These are phyloP conservation scores for Drosophila tanythrix DNA, from an alignment of 2,888 invertebrate species.

Conservation along the genomic window DNA sequence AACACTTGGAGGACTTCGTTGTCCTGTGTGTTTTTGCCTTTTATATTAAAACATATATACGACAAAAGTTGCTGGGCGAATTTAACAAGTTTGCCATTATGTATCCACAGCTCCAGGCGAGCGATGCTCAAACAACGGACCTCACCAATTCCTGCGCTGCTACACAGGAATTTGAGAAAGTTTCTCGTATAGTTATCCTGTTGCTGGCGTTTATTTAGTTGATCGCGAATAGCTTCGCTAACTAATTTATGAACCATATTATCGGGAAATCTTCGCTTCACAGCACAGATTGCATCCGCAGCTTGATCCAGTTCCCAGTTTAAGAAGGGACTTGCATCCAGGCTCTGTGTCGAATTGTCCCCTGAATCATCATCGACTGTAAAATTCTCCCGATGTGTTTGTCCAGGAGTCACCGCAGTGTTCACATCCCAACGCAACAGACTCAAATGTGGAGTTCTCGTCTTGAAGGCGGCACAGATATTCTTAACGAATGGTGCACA, in stretches of 20 bases:
- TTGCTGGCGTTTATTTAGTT: constrained; percentile 92
- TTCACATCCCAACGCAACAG: constrained; percentile 73
- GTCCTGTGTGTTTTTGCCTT: constrained; percentile 88
- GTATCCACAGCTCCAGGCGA: constrained; percentile 96
- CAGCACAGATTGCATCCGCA: constrained; percentile 85
- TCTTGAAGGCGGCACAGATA: constrained; percentile 87
- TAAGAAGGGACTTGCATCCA: constrained; percentile 84
- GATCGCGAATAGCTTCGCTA: constrained; percentile 94
- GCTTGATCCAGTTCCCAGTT: constrained; percentile 83
- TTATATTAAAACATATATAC: constrained; percentile 95
- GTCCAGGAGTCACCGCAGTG: constrained; percentile 54
- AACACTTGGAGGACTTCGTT: constrained; percentile 92
- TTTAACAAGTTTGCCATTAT: constrained; percentile 97
- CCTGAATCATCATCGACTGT: constrained; percentile 86
- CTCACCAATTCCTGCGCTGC: constrained; percentile 94
- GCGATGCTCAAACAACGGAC: constrained; percentile 85
- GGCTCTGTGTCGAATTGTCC: constrained; percentile 83
- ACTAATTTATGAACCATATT: constrained; percentile 89
- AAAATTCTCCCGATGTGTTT: constrained; percentile 64
- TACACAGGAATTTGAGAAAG: constrained; percentile 93
- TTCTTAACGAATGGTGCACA: constrained; percentile 97
- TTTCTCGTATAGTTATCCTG: constrained; percentile 95
- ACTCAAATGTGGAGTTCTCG: constrained; percentile 80
- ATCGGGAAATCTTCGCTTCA: constrained; percentile 86
- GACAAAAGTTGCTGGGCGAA: constrained; percentile 96